These are phyloP conservation scores for Gryon sp. DNA, from an alignment of 1,140 invertebrate species.

Conservation along the genomic window DNA sequence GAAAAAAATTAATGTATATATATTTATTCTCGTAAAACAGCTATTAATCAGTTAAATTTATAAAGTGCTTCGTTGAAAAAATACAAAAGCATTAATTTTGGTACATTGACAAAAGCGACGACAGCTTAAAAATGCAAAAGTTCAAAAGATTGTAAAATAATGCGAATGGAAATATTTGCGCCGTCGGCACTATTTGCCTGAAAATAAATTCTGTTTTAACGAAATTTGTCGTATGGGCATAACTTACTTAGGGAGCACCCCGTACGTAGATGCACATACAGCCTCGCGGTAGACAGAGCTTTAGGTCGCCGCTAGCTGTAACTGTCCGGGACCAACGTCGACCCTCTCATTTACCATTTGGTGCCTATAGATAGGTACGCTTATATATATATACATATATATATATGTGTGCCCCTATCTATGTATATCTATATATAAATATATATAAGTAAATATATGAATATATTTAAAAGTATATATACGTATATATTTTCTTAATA, in stretches of 20 bases:
- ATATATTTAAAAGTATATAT: conserved; percentile 4
- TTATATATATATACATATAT: too few species aligned
- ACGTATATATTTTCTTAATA: conserved; percentile 25
- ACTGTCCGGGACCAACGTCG: conserved; percentile 77
- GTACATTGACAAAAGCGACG: conserved; percentile 11
- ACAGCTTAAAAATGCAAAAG: conserved; percentile 35
- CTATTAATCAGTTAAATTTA: not conserved
- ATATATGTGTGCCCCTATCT: conserved; percentile 44
- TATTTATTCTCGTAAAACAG: too few species aligned
- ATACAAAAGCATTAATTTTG: conserved; percentile 4
- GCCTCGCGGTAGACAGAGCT: conserved; percentile 78
- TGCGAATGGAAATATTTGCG: conserved; percentile 62
- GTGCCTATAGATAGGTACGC: conserved; percentile 79
- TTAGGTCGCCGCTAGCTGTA: conserved; percentile 79
- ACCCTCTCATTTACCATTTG: conserved; percentile 80
- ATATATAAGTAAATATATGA: too few species aligned
- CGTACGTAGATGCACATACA: conserved; percentile 75
- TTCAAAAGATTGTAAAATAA: conserved; percentile 61
- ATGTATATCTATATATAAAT: conserved; percentile 11
- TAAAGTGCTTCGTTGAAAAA: not conserved
- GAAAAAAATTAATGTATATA: too few species aligned
- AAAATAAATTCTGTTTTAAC: conserved; percentile 65
- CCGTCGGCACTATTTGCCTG: conserved; percentile 57
- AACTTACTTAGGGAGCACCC: conserved; percentile 70
- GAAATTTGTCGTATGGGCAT: conserved; percentile 64